Base-by-base conservation (phyloP, 2,113 vertebrate genomes). In the Grammomys surdaster region DNA sequence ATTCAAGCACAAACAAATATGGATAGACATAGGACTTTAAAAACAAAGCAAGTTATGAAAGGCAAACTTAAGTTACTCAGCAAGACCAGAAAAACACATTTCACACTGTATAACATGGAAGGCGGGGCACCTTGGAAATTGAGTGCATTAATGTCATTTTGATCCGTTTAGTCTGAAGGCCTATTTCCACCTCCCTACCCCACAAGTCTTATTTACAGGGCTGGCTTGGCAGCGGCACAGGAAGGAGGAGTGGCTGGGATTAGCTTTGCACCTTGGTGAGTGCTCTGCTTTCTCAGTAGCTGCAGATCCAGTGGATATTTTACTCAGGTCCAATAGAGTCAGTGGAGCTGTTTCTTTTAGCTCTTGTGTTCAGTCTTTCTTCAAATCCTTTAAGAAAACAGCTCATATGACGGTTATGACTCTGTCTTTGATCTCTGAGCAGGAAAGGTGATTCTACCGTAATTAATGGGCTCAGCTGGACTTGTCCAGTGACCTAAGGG, bases 391-490 rank as follows among this genome's bases (percentile, higher is more conserved):
- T 88, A 56, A 78, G 26, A 85, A 93, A 92, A 70, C 26, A 82
- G 13, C 56, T 86, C 40, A 73, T 80, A 76, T 10, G 73, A 69
- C 4, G 36, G 90, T 56, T 69, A 65, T 91, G 75, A 56, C 70
- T 88, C 86, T 91, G 67, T 33, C 76, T 93, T 92, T 90, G 92
- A 63, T 87, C 14, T 73, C 76, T 87, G 60, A 96, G 54, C 88
- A 94, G 73, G 58, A 89, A 95, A 97, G 94, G 28, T 95, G 89
- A 92, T 48, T 65, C 36, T 87, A 10, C 33, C 33, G 33, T 90
- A 91, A 94, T 95, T 90, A 95, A 95, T 86, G 85, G 94, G 33
- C 85, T 90, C 80, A 69, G 28, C 20, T 67, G 58, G 82, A 69
- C 82, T 91, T 89, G 46, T 48, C 67, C 33, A 22, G 2, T 51